Conservation (phyloP, 2,797 vertebrate species). For the Paguma larvata region DNA sequence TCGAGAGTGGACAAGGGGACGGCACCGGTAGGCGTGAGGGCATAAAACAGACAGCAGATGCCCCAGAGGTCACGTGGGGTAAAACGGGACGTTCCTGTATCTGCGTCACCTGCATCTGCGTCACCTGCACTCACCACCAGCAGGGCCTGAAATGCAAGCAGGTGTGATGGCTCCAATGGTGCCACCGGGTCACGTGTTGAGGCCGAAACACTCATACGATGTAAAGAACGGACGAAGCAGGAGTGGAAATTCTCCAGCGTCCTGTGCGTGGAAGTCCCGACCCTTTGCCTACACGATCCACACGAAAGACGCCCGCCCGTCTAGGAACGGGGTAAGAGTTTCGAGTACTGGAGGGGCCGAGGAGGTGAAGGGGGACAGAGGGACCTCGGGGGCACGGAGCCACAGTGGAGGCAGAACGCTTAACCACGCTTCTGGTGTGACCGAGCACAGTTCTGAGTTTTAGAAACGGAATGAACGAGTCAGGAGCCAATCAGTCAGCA, state of each 20-base stretch:
- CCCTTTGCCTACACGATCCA: neutral
- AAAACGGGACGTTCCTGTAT: neutral
- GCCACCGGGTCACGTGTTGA: no score
- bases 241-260: no score
- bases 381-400: no score
- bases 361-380: neutral
- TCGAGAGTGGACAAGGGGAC: no score
- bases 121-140: neutral
- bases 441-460: neutral
- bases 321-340: neutral
- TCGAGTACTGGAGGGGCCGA: neutral
- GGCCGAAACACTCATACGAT: neutral
- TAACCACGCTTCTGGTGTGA: neutral
- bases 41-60: neutral
- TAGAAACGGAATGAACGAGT: neutral
- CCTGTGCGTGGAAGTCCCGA: neutral
- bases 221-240: neutral
- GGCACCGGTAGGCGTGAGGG: no score
- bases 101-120: fast-evolving
- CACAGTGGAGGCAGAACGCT: no score
- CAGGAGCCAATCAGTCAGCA: neutral
- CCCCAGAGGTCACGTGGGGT: neutral
- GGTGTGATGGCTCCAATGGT: neutral
- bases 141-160: neutral
- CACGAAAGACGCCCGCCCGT: neutral